Evolutionary conservation across 2,113 vertebrate species (phyloP).

Genomic region (Vidua chalybeata): DNA sequence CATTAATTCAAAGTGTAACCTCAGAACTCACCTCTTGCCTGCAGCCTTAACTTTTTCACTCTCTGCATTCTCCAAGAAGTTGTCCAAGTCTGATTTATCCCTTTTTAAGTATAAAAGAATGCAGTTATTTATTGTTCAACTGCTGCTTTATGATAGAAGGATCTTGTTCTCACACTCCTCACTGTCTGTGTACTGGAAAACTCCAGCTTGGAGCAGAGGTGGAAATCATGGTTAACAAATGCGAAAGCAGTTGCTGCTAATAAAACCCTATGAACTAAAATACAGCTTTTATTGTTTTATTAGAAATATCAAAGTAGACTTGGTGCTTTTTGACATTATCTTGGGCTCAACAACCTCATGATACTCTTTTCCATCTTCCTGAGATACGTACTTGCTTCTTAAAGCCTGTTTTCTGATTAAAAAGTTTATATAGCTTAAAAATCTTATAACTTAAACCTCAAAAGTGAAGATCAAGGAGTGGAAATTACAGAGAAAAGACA

Average conservation of each 20-base stretch:
- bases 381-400: neutral
- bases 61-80: neutral
- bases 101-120: conserved; percentile 2
- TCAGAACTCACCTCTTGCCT: conserved; percentile 7
- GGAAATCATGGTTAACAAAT: neutral
- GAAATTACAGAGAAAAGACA: neutral
- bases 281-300: neutral
- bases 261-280: neutral
- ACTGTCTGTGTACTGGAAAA: neutral
- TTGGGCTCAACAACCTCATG: neutral
- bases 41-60: neutral
- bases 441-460: neutral
- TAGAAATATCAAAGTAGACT: neutral
- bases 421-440: neutral
- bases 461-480: neutral
- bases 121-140: neutral
- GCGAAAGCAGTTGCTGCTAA: neutral
- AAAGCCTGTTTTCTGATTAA: neutral
- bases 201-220: neutral
- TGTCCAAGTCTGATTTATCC: neutral
- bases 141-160: neutral
- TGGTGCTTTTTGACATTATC: neutral
- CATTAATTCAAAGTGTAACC: neutral
- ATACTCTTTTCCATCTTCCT: neutral
- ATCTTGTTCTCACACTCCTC: neutral